Percentiles rank a stretch among this genome's conserved stretches.
phyloP scores from a whole-genome alignment of 2,113 vertebrate species.

The Motacilla tschutschensis region DNA sequence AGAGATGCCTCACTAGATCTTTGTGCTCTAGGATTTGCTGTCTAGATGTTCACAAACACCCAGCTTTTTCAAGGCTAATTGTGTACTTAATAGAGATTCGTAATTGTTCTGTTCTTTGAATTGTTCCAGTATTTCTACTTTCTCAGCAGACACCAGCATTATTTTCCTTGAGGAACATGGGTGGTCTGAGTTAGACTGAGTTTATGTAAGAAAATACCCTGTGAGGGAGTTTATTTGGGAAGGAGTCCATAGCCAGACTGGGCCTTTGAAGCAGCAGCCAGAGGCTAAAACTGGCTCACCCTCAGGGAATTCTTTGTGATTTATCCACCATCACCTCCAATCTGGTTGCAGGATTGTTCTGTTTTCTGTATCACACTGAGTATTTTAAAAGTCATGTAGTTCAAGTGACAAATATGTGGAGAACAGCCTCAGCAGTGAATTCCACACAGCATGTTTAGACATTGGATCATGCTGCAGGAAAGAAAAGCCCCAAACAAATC shows the following conservation, averaged over 20 bases:
- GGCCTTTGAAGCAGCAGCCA: slow-evolving; percentile 26
- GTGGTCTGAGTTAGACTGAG: neutral
- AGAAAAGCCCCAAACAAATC: neutral
- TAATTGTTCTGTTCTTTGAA: neutral
- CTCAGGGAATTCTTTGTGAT: neutral
- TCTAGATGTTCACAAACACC: neutral
- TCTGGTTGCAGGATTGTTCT: neutral
- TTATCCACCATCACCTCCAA: neutral
- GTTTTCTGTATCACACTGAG: neutral
- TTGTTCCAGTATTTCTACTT: slow-evolving; percentile 39
- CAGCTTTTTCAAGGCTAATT: slow-evolving; percentile 5
- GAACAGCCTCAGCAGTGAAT: neutral
- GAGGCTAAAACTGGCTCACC: neutral
- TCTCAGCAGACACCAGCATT: neutral
- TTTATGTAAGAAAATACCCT: slow-evolving; percentile 13
- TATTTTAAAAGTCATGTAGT: neutral
- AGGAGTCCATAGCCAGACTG: neutral
- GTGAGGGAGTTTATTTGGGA: neutral
- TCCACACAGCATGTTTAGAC: neutral
- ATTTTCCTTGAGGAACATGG: neutral
- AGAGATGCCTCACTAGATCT: neutral
- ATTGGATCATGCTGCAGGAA: neutral
- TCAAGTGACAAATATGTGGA: neutral
- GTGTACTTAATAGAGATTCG: neutral
- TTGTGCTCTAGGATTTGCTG: neutral